These are phyloP conservation scores for Brachyopa scutellaris DNA, from an alignment of 2,888 invertebrate species.

Conservation along the genomic window DNA sequence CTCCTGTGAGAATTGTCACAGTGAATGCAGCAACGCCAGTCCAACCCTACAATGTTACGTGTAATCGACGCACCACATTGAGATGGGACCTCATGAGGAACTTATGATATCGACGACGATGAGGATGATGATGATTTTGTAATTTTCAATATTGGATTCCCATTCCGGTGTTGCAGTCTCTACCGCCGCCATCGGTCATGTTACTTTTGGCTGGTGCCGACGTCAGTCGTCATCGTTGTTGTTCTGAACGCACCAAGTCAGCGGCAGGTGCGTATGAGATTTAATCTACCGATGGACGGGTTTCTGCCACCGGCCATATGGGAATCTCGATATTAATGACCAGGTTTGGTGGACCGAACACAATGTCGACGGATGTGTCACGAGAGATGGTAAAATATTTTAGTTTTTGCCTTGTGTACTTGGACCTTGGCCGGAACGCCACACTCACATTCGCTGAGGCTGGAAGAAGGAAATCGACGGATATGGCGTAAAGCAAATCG, in stretches of 20 bases:
- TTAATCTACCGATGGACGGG: background rate
- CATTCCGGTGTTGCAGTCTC: conserved; percentile 40
- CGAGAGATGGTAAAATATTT: conserved; percentile 27
- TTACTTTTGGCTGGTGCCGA: conserved; percentile 1
- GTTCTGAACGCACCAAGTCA: conserved; percentile 5
- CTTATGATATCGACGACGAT: conserved; percentile 31
- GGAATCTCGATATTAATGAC: conserved; percentile 52
- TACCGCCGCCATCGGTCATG: background rate
- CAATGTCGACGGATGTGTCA: conserved; percentile 56
- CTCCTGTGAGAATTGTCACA: conserved; percentile 8
- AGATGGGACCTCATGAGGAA: conserved; percentile 26
- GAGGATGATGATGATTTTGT: conserved; percentile 64
- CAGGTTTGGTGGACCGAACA: conserved; percentile 40
- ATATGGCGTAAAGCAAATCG: conserved; percentile 54
- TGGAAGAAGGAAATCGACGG: conserved; percentile 17
- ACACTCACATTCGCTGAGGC: background rate
- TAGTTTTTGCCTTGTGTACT: conserved; percentile 11
- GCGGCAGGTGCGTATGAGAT: conserved; percentile 51
- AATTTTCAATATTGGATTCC: conserved; percentile 68
- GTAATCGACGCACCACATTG: too few relatives aligned
- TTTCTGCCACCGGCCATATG: conserved; percentile 33
- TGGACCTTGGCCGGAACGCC: too few relatives aligned
- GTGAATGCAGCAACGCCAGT: conserved; percentile 18
- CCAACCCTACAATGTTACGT: too few relatives aligned
- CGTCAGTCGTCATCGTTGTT: conserved; percentile 6